Base-by-base conservation (phyloP, 1,140 invertebrate genomes). In the Eurosta solidaginis region DNA sequence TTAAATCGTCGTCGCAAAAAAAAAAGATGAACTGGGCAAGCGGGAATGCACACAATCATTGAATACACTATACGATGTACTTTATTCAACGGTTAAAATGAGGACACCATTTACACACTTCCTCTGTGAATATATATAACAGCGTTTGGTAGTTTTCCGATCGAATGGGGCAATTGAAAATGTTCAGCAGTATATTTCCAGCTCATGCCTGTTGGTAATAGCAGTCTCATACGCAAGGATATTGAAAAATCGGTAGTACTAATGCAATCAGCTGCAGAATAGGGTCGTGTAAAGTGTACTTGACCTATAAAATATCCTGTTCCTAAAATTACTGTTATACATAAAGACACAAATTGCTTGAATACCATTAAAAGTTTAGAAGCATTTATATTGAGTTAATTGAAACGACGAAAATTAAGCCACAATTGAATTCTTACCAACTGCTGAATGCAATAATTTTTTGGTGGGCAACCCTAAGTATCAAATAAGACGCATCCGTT, bases 41-140 rank as follows among this genome's bases (percentile, higher is more conserved):
- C 89, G 91, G 17, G 97, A 99, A 84, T 97, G 96, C 83, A 89
- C 92, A 68, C 89, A 93, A 52, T 96, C 97, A 0, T 88, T 99
- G 33, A 93, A 95, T 78, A 97, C 97, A 0, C 90, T 99, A 0
- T 98, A 94, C 86, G 91, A 92, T 81, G 96, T 99, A 1, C 87
- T 99, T 12, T 94, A 95, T 81, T 93, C 94, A 68, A 97, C 99
- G 93, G 92, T 94, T 0, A 91, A 94, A 82, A 92, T 98, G 49
- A 98, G 98, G 93, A 95, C 98, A 6, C 97, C 98, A 0, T 99
- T 99, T 88, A 98, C 97, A 4, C 98, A 98, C 1, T 99, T 98
- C 88, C 89, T 99, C 20, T 95, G 97, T 20, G 98, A 99, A 89
- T 92, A 94, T 33, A 98, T 99, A 92, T 99, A 96, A 88, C 96